A percentile compares a stretch with the other conserved stretches of the same genome.
phyloP scores from a whole-genome alignment of 2,888 invertebrate species.

The Petrophora chlorosata region DNA sequence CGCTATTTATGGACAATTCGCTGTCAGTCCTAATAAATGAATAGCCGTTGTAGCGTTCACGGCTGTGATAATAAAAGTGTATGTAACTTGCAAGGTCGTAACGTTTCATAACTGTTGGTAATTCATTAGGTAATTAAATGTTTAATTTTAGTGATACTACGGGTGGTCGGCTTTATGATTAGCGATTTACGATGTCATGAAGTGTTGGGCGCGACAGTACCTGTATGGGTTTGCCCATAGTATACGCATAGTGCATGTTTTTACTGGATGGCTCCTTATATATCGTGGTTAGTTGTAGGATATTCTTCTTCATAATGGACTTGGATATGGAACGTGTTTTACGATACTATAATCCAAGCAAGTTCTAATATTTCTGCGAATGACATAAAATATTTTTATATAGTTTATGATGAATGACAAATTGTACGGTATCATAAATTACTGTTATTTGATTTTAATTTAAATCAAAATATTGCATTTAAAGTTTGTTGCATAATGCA shows the following conservation, averaged over 20 bases:
- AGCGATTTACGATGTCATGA: slow-evolving; percentile 58
- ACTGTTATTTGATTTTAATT: too few species aligned
- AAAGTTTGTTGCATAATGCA: too few species aligned
- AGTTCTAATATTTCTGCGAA: too few species aligned
- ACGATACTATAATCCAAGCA: too few species aligned
- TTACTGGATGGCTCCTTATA: slow-evolving; percentile 49
- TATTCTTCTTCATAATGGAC: too few species aligned
- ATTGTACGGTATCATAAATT: too few species aligned
- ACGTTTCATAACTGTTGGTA: slow-evolving; percentile 59
- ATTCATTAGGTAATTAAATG: slow-evolving; percentile 70
- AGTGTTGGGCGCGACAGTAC: slow-evolving; percentile 58
- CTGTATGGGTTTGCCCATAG: slow-evolving; percentile 49
- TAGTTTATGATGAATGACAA: too few species aligned
- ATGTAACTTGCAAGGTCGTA: slow-evolving; percentile 56
- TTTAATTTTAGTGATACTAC: slow-evolving; percentile 67
- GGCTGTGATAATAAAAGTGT: slow-evolving; percentile 60
- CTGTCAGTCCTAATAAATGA: slow-evolving; percentile 67
- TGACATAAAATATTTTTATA: too few species aligned
- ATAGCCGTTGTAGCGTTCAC: slow-evolving; percentile 53
- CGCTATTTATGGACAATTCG: slow-evolving; percentile 59
- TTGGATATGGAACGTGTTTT: too few species aligned
- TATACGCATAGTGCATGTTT: slow-evolving; percentile 41
- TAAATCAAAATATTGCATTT: too few species aligned
- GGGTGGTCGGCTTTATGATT: slow-evolving; percentile 54
- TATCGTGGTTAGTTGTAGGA: too few species aligned